phyloP scores from a whole-genome alignment of 2,888 invertebrate species.

The Tipula unca region DNA sequence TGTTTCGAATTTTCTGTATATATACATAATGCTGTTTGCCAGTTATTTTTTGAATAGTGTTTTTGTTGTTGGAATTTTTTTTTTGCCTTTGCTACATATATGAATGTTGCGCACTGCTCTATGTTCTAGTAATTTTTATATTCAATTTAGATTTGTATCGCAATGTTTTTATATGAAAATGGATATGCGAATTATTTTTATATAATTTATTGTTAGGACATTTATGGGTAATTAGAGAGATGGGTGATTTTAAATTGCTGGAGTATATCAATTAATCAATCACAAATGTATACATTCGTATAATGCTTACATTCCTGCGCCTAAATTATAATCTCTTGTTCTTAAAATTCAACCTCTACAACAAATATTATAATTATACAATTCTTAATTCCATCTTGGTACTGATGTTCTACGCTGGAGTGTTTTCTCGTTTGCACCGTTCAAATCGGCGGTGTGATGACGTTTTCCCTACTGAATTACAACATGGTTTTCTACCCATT shows the following conservation, averaged over 20 bases:
- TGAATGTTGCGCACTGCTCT: neutral
- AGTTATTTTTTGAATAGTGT: neutral
- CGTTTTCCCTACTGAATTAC: no score
- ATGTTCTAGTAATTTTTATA: conserved; percentile 8
- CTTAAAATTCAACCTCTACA: no score
- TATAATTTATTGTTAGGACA: conserved; percentile 8
- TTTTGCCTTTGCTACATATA: neutral
- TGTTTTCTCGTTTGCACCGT: no score
- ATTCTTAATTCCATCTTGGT: no score
- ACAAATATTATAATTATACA: no score
- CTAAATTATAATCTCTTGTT: no score
- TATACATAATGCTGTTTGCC: neutral
- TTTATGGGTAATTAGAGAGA: neutral
- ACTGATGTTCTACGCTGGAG: no score
- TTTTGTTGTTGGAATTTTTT: neutral
- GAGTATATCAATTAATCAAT: neutral
- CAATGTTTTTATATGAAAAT: neutral
- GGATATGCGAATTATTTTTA: neutral
- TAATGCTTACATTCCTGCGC: no score
- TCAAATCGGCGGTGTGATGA: no score
- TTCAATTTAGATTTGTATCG: neutral
- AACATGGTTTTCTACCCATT: no score
- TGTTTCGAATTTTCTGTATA: neutral
- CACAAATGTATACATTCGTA: no score
- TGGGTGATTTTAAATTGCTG: neutral